Percentiles rank a stretch among this genome's conserved stretches.
Evolutionary conservation across 2,113 vertebrate genomes (phyloP).

Genomic region (Willisornis vidua): DNA sequence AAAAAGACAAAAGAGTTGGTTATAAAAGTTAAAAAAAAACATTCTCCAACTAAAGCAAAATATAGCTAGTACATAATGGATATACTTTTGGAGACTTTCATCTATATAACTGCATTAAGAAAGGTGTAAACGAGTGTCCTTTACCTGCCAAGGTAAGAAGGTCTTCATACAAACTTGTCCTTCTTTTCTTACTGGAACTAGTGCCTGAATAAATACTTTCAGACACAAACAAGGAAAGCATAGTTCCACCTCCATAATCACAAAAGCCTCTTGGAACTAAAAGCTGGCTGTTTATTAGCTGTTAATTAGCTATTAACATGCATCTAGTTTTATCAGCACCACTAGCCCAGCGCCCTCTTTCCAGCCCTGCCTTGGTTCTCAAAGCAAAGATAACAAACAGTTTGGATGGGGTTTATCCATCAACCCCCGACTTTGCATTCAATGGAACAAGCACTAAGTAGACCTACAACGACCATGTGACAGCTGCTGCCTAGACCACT

Average conservation of each 20-base stretch:
- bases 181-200: background rate
- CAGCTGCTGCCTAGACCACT: background rate
- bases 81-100: background rate
- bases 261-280: background rate
- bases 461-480: background rate
- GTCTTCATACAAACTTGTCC: background rate
- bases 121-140: background rate
- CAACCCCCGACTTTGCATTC: background rate
- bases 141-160: background rate
- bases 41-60: background rate
- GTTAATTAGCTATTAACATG: constrained; percentile 8
- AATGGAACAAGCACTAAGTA: background rate
- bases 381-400: background rate
- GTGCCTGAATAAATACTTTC: background rate
- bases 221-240: background rate
- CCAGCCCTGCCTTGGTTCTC: background rate
- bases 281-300: constrained; percentile 1
- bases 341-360: background rate
- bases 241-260: background rate
- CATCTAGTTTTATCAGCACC: background rate
- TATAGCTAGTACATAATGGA: background rate
- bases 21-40: background rate
- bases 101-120: background rate
- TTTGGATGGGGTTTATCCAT: background rate
- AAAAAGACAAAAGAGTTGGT: background rate